Evolutionary conservation across 2,888 invertebrate species (phyloP).

Genomic region (Cinara cedri): DNA sequence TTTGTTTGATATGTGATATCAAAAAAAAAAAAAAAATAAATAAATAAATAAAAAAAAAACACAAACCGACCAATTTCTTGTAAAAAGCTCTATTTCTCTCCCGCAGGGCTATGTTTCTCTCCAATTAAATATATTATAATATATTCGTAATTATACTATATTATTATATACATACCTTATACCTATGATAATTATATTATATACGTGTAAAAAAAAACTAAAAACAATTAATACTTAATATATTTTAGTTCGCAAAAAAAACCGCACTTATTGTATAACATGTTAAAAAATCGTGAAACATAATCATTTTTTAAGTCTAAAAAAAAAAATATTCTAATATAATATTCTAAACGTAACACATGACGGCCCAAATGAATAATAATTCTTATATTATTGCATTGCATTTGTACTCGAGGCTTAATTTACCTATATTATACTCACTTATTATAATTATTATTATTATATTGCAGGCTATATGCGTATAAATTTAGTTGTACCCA

Average conservation of each 20-base stretch:
- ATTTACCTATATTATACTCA: neutral
- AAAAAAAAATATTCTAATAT: conserved; percentile 28
- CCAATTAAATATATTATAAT: neutral
- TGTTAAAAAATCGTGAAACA: conserved; percentile 39
- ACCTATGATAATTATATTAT: neutral
- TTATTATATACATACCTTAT: too few relatives aligned
- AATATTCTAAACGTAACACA: neutral
- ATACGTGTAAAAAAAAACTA: neutral
- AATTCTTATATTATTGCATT: too few relatives aligned
- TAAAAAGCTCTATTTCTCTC: neutral
- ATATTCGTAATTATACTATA: too few relatives aligned
- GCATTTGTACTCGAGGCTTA: too few relatives aligned
- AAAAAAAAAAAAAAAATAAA: neutral
- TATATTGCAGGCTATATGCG: conserved; percentile 1
- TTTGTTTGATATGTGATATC: neutral
- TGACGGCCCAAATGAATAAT: neutral
- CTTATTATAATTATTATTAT: neutral
- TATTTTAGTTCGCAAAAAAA: conserved; percentile 30
- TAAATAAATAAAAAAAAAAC: neutral
- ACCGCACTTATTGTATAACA: neutral
- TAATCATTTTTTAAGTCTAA: conserved; percentile 46
- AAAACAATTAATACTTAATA: neutral
- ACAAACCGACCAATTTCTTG: conserved; percentile 34
- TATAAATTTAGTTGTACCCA: conserved; percentile 19
- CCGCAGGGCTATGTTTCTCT: neutral